phyloP scores from a whole-genome alignment of 1,140 invertebrate species.

The silkworm (Bombyx mori) region DNA sequence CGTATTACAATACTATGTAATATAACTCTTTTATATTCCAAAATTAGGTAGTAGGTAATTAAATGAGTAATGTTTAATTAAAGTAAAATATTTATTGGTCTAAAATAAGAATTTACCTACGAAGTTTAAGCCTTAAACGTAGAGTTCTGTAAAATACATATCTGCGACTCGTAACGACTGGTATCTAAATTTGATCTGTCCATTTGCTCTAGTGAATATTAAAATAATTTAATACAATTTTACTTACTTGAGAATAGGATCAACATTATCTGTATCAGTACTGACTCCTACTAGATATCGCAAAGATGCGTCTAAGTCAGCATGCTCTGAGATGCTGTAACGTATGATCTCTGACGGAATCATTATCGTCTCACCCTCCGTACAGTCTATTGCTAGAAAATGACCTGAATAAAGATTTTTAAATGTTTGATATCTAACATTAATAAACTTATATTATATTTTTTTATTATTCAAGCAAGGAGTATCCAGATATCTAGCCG shows the following conservation, averaged over 20 bases:
- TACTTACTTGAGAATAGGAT: conserved; percentile 57
- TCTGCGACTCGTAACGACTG: too few species aligned
- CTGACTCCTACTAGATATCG: conserved; percentile 71
- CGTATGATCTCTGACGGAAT: conserved; percentile 84
- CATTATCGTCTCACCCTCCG: conserved; percentile 81
- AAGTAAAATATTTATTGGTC: too few species aligned
- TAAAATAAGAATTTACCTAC: too few species aligned
- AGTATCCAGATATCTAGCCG: not conserved
- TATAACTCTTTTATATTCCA: too few species aligned
- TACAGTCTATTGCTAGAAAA: conserved; percentile 52
- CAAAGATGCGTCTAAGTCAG: conserved; percentile 73
- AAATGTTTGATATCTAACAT: not conserved
- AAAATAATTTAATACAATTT: not conserved
- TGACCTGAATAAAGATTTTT: conserved; percentile 34
- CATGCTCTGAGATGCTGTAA: conserved; percentile 74
- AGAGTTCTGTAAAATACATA: too few species aligned
- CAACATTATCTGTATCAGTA: conserved; percentile 53
- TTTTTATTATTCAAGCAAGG: not conserved
- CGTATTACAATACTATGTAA: too few species aligned
- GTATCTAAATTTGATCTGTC: too few species aligned
- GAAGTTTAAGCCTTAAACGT: too few species aligned
- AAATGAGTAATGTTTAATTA: too few species aligned
- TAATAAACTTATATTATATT: not conserved
- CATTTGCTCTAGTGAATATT: too few species aligned
- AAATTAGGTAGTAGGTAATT: too few species aligned